These are phyloP conservation scores for Anolis sagrei DNA, from an alignment of 2,113 vertebrate species.

Conservation along the genomic window DNA sequence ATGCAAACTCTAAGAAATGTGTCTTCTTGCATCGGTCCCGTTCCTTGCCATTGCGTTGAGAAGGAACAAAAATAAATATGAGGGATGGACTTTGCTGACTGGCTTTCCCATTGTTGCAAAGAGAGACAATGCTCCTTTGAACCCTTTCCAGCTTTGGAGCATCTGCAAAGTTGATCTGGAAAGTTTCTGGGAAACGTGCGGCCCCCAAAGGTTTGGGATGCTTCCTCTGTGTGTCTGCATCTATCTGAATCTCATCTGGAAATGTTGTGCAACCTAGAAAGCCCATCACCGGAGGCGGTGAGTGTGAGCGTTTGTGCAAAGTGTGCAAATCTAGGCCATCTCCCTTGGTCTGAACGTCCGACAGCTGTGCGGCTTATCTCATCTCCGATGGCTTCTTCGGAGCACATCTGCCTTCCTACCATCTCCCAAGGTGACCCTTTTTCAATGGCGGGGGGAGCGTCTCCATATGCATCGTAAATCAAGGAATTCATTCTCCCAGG, in stretches of 20 bases:
- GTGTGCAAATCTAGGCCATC: slow-evolving; percentile 46
- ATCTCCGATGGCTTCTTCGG: slow-evolving; percentile 63
- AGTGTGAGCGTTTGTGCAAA: not conserved
- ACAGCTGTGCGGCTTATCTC: slow-evolving; percentile 69
- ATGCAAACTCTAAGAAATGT: too few species aligned
- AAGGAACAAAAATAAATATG: not conserved
- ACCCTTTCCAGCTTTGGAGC: not conserved
- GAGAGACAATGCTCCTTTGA: slow-evolving; percentile 47
- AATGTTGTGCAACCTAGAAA: slow-evolving; percentile 39
- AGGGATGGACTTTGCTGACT: not conserved
- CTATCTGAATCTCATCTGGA: slow-evolving; percentile 31
- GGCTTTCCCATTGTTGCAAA: not conserved
- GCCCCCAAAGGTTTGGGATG: slow-evolving; percentile 15
- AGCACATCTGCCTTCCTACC: slow-evolving; percentile 55
- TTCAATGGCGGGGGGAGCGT: not conserved
- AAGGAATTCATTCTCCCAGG: not conserved
- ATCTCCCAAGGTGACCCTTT: slow-evolving; percentile 28
- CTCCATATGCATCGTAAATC: not conserved
- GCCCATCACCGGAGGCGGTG: slow-evolving; percentile 42
- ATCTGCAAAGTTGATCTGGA: slow-evolving; percentile 49
- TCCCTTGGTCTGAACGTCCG: slow-evolving; percentile 36
- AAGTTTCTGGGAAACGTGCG: not conserved
- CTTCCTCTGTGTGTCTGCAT: not conserved
- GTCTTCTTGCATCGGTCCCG: not conserved
- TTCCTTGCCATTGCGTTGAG: not conserved